These are phyloP conservation scores for Microcebus griseorufus DNA, from an alignment of 2,113 vertebrate species.

Conservation along the genomic window DNA sequence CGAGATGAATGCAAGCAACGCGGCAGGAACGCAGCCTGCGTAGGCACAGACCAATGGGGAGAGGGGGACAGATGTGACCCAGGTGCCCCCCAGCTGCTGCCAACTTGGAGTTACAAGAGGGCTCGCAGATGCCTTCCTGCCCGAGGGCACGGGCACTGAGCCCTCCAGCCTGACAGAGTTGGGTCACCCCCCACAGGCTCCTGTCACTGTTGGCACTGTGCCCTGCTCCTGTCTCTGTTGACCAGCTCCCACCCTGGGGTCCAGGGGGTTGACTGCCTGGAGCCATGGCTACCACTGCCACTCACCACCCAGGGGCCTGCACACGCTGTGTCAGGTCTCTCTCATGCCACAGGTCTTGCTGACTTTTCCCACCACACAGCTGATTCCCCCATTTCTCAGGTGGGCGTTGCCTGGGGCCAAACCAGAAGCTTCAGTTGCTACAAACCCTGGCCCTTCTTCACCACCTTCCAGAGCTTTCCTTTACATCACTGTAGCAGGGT, in stretches of 20 bases:
- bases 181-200: not conserved
- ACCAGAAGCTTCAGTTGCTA: not conserved
- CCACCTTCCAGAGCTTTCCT: not conserved
- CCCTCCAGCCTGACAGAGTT: not conserved
- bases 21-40: not conserved
- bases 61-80: not conserved
- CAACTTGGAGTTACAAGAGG: not conserved
- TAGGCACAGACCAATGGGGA: rapidly evolving
- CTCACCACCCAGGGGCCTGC: not conserved
- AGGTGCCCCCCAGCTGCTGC: not conserved
- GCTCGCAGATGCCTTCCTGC: not conserved
- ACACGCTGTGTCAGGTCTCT: not conserved
- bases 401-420: not conserved
- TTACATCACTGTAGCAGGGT: too few relatives aligned
- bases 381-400: not conserved
- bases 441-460: not conserved
- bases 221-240: not conserved
- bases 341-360: not conserved
- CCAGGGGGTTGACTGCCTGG: not conserved
- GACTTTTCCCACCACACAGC: not conserved
- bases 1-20: not conserved
- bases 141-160: rapidly evolving
- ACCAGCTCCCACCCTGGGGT: not conserved
- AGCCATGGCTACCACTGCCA: rapidly evolving
- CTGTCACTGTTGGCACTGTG: rapidly evolving